A percentile compares a stretch with the other conserved stretches of the same genome.
Evolutionary conservation across 2,113 vertebrate species (phyloP).

Genomic region (Diphyllodes magnificus): DNA sequence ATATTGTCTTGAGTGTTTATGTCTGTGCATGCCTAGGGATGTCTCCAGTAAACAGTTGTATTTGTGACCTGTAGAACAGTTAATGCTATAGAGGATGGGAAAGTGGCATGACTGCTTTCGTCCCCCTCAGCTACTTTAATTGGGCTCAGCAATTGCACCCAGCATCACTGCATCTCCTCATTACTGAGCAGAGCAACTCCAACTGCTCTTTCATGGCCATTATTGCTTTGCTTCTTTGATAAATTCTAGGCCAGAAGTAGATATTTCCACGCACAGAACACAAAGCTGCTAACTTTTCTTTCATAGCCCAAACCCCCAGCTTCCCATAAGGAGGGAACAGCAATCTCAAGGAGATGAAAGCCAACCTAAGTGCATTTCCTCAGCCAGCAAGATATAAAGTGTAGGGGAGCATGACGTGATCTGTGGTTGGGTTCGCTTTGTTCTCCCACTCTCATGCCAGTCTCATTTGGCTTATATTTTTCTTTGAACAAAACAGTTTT

Average conservation of each 20-base stretch:
- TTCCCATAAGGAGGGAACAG: not conserved
- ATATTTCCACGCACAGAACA: not conserved
- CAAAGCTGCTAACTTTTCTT: not conserved
- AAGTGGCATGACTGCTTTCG: not conserved
- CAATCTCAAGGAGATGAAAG: constrained; percentile 7
- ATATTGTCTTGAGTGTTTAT: not conserved
- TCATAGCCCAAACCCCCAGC: not conserved
- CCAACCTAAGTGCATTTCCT: not conserved
- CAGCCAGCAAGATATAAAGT: not conserved
- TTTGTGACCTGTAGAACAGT: not conserved
- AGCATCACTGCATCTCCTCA: not conserved
- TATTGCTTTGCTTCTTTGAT: not conserved
- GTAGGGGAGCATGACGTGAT: not conserved
- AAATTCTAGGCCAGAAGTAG: not conserved
- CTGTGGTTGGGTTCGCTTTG: not conserved
- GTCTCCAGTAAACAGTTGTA: not conserved
- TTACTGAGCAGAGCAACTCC: not conserved
- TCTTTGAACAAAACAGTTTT: not conserved
- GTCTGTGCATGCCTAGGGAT: not conserved
- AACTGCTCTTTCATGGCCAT: not conserved
- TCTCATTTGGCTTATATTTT: not conserved
- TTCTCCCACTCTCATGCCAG: not conserved
- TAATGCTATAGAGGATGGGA: not conserved
- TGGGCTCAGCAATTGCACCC: not conserved
- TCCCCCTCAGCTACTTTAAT: not conserved